Evolutionary conservation across 2,888 invertebrate genomes (phyloP).

Genomic region (Arge pagana): DNA sequence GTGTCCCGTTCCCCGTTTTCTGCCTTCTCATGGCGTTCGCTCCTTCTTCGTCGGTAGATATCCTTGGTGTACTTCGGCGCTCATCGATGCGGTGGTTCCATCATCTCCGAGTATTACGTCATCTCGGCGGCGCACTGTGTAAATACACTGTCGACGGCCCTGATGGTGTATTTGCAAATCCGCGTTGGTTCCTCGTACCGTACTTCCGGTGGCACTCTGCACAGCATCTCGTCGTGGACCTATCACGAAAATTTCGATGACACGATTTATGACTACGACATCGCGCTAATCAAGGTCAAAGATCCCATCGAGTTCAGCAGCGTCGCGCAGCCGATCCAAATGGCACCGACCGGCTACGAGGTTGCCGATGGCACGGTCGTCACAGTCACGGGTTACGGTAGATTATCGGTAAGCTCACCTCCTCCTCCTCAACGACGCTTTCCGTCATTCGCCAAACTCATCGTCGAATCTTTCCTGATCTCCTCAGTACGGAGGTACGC

Average conservation of each 20-base stretch:
- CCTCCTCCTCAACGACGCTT: background rate
- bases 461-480: background rate
- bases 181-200: conserved; percentile 7
- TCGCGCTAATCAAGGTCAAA: conserved; percentile 40
- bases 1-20: too few relatives aligned
- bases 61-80: conserved; percentile 40
- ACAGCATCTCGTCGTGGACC: background rate
- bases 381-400: conserved; percentile 40
- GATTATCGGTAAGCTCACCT: conserved; percentile 26
- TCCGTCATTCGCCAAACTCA: background rate
- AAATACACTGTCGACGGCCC: background rate
- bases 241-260: conserved; percentile 26
- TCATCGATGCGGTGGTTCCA: conserved; percentile 49
- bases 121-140: conserved; percentile 52
- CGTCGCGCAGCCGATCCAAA: conserved; percentile 34
- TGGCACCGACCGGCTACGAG: conserved; percentile 41
- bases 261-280: conserved; percentile 39
- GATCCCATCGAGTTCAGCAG: conserved; percentile 34
- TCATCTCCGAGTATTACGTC: conserved; percentile 46
- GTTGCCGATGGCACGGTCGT: conserved; percentile 29
- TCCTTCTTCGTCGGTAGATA: conserved; percentile 38
- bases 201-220: conserved; percentile 9
- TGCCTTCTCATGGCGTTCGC: background rate
- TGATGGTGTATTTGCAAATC: background rate
- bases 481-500: background rate